Percentiles rank a stretch among this genome's conserved stretches.
Conservation (phyloP, 1,140 invertebrate species). For the Aphidius ervi region DNA sequence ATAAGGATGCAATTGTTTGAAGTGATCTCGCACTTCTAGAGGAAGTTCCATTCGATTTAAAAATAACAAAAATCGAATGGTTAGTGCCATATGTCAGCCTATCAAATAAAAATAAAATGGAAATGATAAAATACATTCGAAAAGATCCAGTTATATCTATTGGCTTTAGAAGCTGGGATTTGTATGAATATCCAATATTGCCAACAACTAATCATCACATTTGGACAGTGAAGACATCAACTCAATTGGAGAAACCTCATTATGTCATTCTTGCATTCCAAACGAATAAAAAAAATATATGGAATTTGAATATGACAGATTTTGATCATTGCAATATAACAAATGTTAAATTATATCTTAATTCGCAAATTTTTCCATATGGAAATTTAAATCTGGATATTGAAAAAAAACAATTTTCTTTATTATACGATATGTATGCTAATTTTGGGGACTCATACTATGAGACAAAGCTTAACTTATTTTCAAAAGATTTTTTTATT, state of each 20-base stretch:
- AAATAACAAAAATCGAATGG: constrained; percentile 13
- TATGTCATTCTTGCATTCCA: constrained; percentile 25
- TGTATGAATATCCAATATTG: neutral
- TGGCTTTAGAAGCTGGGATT: constrained; percentile 3
- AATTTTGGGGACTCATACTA: constrained; percentile 33
- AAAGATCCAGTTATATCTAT: constrained; percentile 22
- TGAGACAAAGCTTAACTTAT: constrained; percentile 20
- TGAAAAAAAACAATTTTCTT: constrained; percentile 19
- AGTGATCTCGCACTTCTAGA: neutral
- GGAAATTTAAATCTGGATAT: constrained; percentile 19
- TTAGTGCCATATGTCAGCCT: constrained; percentile 15
- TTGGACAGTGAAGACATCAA: no score
- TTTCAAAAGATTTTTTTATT: constrained; percentile 20
- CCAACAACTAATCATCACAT: no score
- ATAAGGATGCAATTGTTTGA: constrained; percentile 23
- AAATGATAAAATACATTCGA: constrained; percentile 10
- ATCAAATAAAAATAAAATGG: constrained; percentile 5
- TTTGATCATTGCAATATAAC: constrained; percentile 23
- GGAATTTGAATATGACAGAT: constrained; percentile 1
- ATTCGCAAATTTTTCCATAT: constrained; percentile 23
- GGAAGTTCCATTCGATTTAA: neutral
- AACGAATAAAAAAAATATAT: constrained; percentile 13
- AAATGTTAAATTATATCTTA: constrained; percentile 29
- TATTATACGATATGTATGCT: constrained; percentile 23
- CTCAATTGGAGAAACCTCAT: constrained; percentile 22